A percentile compares a stretch with the other conserved stretches of the same genome.
These are phyloP conservation scores for Cottoperca gobio DNA, from an alignment of 2,797 vertebrate genomes.

Conservation along the genomic window DNA sequence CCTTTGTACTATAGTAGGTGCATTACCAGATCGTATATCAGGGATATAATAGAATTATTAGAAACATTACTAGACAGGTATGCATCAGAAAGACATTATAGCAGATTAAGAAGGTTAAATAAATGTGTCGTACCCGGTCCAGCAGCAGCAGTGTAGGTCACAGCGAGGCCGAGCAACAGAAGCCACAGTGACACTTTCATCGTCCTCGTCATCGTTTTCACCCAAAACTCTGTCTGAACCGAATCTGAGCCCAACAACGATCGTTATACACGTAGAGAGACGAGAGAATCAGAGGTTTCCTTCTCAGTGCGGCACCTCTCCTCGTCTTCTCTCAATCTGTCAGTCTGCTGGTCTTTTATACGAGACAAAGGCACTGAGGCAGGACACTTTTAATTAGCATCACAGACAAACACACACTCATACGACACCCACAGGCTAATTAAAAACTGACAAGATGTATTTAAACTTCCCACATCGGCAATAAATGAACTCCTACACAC, in stretches of 20 bases:
- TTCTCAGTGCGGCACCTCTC: conserved; percentile 30
- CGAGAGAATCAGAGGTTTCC: neutral
- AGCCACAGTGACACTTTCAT: conserved; percentile 37
- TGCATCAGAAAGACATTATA: neutral
- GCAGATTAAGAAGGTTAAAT: neutral
- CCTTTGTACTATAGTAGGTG: neutral
- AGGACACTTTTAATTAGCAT: conserved; percentile 54
- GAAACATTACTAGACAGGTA: neutral
- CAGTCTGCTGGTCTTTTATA: conserved; percentile 54
- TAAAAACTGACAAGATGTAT: conserved; percentile 44
- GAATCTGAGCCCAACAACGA: neutral
- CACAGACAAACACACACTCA: conserved; percentile 36
- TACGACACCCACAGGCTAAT: conserved; percentile 44
- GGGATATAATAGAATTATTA: neutral
- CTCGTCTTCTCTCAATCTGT: conserved; percentile 17
- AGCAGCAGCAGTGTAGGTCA: conserved; percentile 44
- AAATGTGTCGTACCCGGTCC: conserved; percentile 48
- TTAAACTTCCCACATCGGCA: conserved; percentile 50
- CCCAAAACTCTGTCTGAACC: neutral
- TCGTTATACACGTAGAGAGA: neutral
- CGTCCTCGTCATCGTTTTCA: conserved; percentile 38
- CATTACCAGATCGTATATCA: no score
- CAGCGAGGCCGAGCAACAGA: conserved; percentile 42
- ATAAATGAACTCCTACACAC: conserved; percentile 60
- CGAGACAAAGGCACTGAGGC: conserved; percentile 14